Evolutionary conservation across 2,797 vertebrate genomes (phyloP), one percentile per base, ranked within the genome.

Genomic region (Crenichthys baileyi): DNA sequence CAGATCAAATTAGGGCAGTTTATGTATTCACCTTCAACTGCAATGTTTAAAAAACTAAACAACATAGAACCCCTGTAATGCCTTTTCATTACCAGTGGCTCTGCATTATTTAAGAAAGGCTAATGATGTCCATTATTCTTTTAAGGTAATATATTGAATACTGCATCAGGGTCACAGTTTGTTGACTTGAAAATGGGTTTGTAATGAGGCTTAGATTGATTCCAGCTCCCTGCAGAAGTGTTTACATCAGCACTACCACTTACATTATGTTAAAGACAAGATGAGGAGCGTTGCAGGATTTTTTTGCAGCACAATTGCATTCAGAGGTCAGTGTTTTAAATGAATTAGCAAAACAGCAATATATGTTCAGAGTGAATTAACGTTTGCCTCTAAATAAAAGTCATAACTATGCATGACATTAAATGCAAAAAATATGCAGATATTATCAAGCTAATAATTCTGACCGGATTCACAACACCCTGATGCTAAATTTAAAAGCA

Each of bases 91-190:
- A 85, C 73, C 81, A 78, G 61, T 75, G 80, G 77, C 79, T 82
- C 41, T 73, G 63, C 82, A 85, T 89, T 90, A 84, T 85, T 86
- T 61, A 58, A 31, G 74, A 70, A 60, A 77, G 55, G 75, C 58
- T 93, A 94, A 94, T 85, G 87, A 90, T 1, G 15, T 53, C 80
- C 90, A 93, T 94, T 93, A 91, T 88, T 94, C 90, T 88, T 87
- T 90, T 91, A 90, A 74, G 78, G 77, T 63, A 73, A 86, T 88
- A 77, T 78, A 58, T 80, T 44, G 71, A 79, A 80, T 22, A 53
- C 61, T 31, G 76, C 67, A 79, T 51, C 67, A 44, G 31, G 50
- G 77, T 72, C 70, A 73, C 48, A 73, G 72, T 80, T 65, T 61
- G 68, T 75, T 72, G 75, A 86, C 80, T 86, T 89, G 85, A 75